Percentiles rank a stretch among this genome's conserved stretches.
Conservation (phyloP, 2,888 invertebrate species). For the Hirtodrosophila cameraria region DNA sequence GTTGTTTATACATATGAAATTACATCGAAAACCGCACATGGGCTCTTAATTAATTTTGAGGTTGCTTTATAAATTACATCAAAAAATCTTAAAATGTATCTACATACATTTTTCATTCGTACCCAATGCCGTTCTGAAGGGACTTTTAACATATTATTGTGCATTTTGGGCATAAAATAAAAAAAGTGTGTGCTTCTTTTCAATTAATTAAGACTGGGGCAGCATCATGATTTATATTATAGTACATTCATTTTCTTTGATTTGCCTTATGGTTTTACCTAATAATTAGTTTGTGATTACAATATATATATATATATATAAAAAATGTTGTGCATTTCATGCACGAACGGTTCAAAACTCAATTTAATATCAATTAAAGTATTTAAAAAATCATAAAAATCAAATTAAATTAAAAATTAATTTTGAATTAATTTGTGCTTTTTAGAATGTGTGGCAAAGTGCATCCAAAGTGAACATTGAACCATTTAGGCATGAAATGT, state of each 20-base stretch:
- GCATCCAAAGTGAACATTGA: slow-evolving; percentile 36
- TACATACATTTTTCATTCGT: slow-evolving; percentile 21
- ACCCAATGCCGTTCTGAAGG: slow-evolving; percentile 10
- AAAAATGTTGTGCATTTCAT: slow-evolving; percentile 55
- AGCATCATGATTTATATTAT: slow-evolving; percentile 41
- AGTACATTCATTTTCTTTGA: slow-evolving; percentile 20
- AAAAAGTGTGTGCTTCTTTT: slow-evolving; percentile 14
- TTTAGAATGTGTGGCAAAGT: slow-evolving; percentile 26
- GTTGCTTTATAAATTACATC: slow-evolving; percentile 36
- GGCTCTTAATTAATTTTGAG: not conserved
- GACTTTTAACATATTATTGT: slow-evolving; percentile 8
- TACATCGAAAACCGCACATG: slow-evolving; percentile 17
- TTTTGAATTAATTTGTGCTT: slow-evolving; percentile 37
- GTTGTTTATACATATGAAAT: slow-evolving; percentile 5
- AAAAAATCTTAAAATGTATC: slow-evolving; percentile 35
- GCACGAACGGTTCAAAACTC: slow-evolving; percentile 63
- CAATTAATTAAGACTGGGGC: slow-evolving; percentile 64
- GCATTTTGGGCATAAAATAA: slow-evolving; percentile 28
- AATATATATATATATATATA: too few species aligned
- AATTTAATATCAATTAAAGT: slow-evolving; percentile 11
- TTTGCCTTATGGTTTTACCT: slow-evolving; percentile 32
- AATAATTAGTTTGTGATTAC: slow-evolving; percentile 22
- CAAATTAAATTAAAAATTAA: slow-evolving; percentile 15
- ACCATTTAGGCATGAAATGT: slow-evolving; percentile 68
- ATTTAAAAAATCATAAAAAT: slow-evolving; percentile 1